Percentiles rank a stretch among this genome's conserved stretches.
These are phyloP conservation scores for Molorchus minor DNA, from an alignment of 2,888 invertebrate species.

Conservation along the genomic window DNA sequence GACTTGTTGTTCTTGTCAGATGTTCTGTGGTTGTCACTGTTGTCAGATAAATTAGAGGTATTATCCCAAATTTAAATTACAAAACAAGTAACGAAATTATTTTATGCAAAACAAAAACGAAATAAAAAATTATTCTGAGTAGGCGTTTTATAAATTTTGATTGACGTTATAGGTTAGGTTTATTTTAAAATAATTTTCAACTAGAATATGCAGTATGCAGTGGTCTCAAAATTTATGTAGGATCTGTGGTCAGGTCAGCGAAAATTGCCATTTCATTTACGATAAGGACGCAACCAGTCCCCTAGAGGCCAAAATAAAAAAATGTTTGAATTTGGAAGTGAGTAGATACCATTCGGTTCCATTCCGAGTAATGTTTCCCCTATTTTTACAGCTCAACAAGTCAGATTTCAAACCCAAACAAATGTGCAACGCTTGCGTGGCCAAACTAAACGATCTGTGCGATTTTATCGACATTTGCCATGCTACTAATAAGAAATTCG, in stretches of 20 bases:
- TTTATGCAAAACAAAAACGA: too few species aligned
- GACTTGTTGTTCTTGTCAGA: too few species aligned
- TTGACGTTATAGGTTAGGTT: slow-evolving; percentile 20
- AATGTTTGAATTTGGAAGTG: slow-evolving; percentile 58
- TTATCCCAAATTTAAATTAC: too few species aligned
- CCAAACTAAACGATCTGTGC: slow-evolving; percentile 58
- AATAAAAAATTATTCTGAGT: too few species aligned
- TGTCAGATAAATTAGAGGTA: too few species aligned
- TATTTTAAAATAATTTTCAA: background rate
- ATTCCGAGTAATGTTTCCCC: too few species aligned
- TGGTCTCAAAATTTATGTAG: slow-evolving; percentile 54
- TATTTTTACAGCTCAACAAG: slow-evolving; percentile 54
- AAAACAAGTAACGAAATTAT: too few species aligned
- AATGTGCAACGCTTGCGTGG: slow-evolving; percentile 56
- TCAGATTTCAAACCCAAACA: slow-evolving; percentile 60
- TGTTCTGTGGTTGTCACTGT: too few species aligned
- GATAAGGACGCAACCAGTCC: slow-evolving; percentile 45
- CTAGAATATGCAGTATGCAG: slow-evolving; percentile 43
- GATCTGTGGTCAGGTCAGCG: slow-evolving; percentile 56
- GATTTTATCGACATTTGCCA: slow-evolving; percentile 56
- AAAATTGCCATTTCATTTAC: slow-evolving; percentile 56
- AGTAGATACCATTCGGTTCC: slow-evolving; percentile 34
- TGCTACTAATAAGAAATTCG: slow-evolving; percentile 58
- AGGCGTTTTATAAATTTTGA: too few species aligned
- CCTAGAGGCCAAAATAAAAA: slow-evolving; percentile 58